Evolutionary conservation across 2,888 invertebrate species (phyloP), one percentile per base, ranked within the genome.

Genomic region (Tolmerus cingulatus): DNA sequence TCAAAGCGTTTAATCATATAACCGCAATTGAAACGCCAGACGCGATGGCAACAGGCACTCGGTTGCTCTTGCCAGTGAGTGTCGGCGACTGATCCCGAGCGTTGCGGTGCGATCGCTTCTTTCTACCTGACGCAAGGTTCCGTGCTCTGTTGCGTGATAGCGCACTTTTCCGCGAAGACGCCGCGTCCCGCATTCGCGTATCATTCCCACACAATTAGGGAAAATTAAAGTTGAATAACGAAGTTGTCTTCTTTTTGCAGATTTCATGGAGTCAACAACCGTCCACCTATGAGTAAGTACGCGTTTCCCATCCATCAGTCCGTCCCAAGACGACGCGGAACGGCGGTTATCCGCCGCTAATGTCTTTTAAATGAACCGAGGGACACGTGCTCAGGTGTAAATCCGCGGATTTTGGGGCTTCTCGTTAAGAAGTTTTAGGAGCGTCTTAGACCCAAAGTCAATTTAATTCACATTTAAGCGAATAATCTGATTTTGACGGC

Each of bases 221-320:
- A 81, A 81, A 81, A 81, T 51, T 81, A 55, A 55, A 27, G 51
- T 84, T 34, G 46, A 84, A 74, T 84, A 84, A 84, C 74, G 27
- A 81, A 40, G 19, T 66, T 66, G 30, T 84, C 34, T 86, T 76
- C n/a, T 86, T 76, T 86, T 86, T 76, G 51, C 86, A 86, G 86
- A 51, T 86, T 86, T 51, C 46, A 74, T 51, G 86, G 76, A 86
- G 86, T 86, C 86, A 86, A 86, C 34, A 86, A 74, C 86, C 86
- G 74, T 34, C 76, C 86, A 86, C 43, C 76, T 46, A 86, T 86
- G 76, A 76, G 86, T 86, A 86, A 86, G 86, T 74, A 86, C 84
- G n/a, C 51, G 23, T 16, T 55, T 55, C 51, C 34, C 40, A 30
- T 81, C 55, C 81, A 81, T 30, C 27, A 23, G 9, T 79, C 7